Percentiles rank a stretch among this genome's conserved stretches.
Evolutionary conservation across 2,113 vertebrate genomes (phyloP).

Genomic region (Gobio gobio): DNA sequence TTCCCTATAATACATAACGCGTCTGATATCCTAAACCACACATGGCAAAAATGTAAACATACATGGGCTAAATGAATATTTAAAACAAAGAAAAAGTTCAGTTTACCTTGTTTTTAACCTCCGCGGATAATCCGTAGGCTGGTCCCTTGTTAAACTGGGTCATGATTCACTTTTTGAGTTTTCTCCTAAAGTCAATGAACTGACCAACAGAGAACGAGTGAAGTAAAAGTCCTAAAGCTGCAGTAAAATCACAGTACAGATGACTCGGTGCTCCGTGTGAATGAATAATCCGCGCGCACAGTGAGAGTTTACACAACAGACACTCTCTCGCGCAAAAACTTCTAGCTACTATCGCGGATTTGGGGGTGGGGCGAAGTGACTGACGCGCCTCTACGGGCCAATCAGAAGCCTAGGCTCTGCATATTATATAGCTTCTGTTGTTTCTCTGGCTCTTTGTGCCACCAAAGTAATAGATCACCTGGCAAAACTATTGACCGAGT

Average conservation of each 20-base stretch:
- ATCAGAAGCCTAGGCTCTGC: conserved; percentile 57
- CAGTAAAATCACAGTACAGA: conserved; percentile 20
- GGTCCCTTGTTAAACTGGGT: conserved; percentile 93
- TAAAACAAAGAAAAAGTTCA: neutral
- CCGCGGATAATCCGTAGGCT: conserved; percentile 90
- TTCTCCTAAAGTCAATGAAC: conserved; percentile 20
- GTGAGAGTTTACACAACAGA: neutral
- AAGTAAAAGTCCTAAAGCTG: conserved; percentile 1
- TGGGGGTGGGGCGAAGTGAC: conserved; percentile 30
- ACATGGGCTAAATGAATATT: neutral
- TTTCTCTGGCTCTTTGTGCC: neutral
- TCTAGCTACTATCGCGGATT: conserved; percentile 44
- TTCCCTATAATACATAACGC: neutral
- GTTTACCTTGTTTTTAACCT: conserved; percentile 91
- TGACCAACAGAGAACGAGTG: conserved; percentile 16
- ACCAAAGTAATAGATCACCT: neutral
- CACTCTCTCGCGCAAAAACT: conserved; percentile 49
- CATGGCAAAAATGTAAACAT: neutral
- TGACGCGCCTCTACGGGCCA: conserved; percentile 58
- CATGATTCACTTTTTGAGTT: conserved; percentile 72
- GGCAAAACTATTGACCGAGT: neutral
- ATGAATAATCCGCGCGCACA: conserved; percentile 21
- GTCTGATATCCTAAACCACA: neutral
- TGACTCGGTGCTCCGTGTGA: neutral
- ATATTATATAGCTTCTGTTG: conserved; percentile 45